Percentiles rank a stretch among this genome's conserved stretches.
Evolutionary conservation across 2,797 vertebrate genomes (phyloP).

Genomic region (Propithecus perrieri): DNA sequence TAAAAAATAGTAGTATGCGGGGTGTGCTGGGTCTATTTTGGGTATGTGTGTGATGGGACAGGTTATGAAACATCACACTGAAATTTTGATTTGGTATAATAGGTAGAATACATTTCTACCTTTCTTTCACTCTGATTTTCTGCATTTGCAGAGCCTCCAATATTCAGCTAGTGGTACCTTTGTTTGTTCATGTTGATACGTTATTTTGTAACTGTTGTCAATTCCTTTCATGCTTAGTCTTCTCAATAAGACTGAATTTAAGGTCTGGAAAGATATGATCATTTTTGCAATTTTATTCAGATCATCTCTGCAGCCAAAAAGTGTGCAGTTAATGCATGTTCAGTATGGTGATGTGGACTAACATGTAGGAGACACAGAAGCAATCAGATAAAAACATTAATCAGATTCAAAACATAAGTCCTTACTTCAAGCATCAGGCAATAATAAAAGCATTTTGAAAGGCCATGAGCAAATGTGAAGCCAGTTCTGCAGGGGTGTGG

Average conservation of each 20-base stretch:
- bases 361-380: neutral
- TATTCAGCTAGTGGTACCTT: neutral
- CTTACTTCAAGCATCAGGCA: neutral
- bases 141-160: neutral
- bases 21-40: neutral
- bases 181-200: neutral
- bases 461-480: neutral
- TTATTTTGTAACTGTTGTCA: neutral
- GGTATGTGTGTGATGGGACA: neutral
- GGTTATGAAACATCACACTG: neutral
- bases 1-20: neutral
- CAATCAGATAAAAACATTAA: neutral
- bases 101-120: neutral
- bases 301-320: neutral
- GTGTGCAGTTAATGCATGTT: neutral
- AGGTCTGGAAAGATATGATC: neutral
- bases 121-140: neutral
- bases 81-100: neutral
- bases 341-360: neutral
- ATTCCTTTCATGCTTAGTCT: neutral
- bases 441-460: neutral
- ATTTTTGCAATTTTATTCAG: neutral
- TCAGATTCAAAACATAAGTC: neutral
- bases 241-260: neutral
- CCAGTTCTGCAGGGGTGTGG: neutral